Conservation (phyloP, 2,797 vertebrate genomes). For the Coregonus ussuriensis region DNA sequence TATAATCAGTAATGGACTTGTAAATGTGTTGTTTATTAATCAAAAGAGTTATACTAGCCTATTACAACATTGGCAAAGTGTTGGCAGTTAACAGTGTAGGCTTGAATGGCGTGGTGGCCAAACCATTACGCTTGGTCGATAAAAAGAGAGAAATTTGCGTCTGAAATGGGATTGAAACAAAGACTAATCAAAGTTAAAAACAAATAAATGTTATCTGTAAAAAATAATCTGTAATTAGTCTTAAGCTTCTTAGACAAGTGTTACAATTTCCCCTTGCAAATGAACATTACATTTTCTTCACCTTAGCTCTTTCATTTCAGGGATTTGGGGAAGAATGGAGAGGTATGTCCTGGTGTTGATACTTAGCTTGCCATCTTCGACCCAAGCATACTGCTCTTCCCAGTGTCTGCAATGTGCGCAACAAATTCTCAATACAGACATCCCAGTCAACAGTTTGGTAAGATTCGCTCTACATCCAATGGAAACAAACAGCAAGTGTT, state of each 20-base stretch:
- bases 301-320: slow-evolving; percentile 30
- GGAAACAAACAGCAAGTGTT: background rate
- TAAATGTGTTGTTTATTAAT: background rate
- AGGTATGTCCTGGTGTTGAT: slow-evolving; percentile 78
- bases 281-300: background rate
- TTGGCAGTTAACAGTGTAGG: background rate
- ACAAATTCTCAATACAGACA: slow-evolving; percentile 62
- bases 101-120: background rate
- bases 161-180: background rate
- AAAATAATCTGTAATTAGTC: too few species aligned
- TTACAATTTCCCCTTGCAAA: background rate
- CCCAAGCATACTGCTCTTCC: slow-evolving; percentile 74
- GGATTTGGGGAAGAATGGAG: slow-evolving; percentile 75
- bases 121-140: background rate
- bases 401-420: slow-evolving; percentile 81
- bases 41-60: background rate
- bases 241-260: too few species aligned
- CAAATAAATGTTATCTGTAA: background rate
- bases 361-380: slow-evolving; percentile 74
- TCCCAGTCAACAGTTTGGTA: slow-evolving; percentile 80
- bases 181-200: background rate
- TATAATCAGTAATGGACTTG: background rate
- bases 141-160: background rate
- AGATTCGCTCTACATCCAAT: slow-evolving; percentile 46
- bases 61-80: slow-evolving; percentile 26